Percentiles rank a stretch among this genome's conserved stretches.
These are phyloP conservation scores for Oscheius myriophilus DNA, from an alignment of 2,888 invertebrate genomes.

Conservation along the genomic window DNA sequence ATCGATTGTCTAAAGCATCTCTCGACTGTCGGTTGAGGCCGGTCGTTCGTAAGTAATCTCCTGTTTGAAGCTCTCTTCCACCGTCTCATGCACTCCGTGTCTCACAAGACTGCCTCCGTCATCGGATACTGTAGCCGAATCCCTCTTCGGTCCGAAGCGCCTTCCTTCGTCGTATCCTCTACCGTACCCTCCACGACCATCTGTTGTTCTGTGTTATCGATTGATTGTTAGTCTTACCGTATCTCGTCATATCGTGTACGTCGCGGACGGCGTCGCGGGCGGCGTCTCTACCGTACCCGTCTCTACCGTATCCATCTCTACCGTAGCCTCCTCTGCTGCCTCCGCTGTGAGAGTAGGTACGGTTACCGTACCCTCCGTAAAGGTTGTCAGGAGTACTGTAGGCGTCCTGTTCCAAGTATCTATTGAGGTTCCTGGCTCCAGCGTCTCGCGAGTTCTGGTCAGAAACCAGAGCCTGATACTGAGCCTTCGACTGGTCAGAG, in stretches of 20 bases:
- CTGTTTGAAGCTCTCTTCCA: slow-evolving; percentile 67
- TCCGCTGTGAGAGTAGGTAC: slow-evolving; percentile 46
- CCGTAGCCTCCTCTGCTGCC: slow-evolving; percentile 32
- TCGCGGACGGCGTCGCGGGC: slow-evolving; percentile 23
- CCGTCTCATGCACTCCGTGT: slow-evolving; percentile 64
- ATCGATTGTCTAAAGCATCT: slow-evolving; percentile 42
- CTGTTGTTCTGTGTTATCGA: slow-evolving; percentile 1
- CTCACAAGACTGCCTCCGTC: slow-evolving; percentile 47
- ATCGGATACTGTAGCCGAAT: slow-evolving; percentile 31
- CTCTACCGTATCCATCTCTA: no score
- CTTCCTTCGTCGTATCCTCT: neutral
- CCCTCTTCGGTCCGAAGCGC: slow-evolving; percentile 8
- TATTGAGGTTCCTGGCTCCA: slow-evolving; percentile 34
- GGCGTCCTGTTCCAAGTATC: slow-evolving; percentile 39
- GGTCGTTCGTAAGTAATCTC: slow-evolving; percentile 65
- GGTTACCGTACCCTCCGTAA: slow-evolving; percentile 55
- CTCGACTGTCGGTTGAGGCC: slow-evolving; percentile 51
- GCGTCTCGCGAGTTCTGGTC: slow-evolving; percentile 20
- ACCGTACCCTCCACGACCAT: slow-evolving; percentile 4
- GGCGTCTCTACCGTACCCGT: slow-evolving; percentile 15
- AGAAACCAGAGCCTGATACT: slow-evolving; percentile 23
- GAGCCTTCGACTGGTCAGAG: slow-evolving; percentile 24
- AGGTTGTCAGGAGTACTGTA: slow-evolving; percentile 54
- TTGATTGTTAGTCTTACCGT: slow-evolving; percentile 11
- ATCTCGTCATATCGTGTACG: slow-evolving; percentile 22